Conservation (phyloP, 2,888 invertebrate species). For the Leucozona laternaria region DNA sequence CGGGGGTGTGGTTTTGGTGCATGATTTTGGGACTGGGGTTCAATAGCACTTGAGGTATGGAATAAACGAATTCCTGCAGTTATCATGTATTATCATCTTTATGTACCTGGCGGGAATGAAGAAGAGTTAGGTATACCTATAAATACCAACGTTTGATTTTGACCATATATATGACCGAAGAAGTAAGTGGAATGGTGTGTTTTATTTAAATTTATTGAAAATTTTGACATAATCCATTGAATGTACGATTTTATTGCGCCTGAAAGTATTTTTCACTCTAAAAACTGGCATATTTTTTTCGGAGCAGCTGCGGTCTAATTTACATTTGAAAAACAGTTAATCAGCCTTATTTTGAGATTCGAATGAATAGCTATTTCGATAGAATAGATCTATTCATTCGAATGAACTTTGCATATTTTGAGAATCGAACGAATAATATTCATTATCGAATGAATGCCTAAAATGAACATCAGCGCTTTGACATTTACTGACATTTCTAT, state of each 20-base stretch:
- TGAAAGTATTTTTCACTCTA: background rate
- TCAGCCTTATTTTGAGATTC: no score
- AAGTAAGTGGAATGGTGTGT: slow-evolving; percentile 28
- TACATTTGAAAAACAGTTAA: background rate
- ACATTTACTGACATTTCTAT: no score
- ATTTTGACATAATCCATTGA: slow-evolving; percentile 6
- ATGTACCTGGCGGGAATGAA: slow-evolving; percentile 34
- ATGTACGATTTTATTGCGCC: background rate
- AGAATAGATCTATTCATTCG: no score
- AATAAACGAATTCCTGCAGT: slow-evolving; percentile 56
- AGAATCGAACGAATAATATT: no score
- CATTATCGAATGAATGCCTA: no score
- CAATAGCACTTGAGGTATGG: slow-evolving; percentile 65
- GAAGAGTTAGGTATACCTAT: background rate
- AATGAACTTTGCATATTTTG: no score
- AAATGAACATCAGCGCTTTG: no score
- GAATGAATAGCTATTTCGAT: no score
- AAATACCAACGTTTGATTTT: background rate
- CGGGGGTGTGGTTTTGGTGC: slow-evolving; percentile 23
- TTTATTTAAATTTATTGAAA: slow-evolving; percentile 19
- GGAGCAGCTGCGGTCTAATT: background rate
- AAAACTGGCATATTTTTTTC: background rate
- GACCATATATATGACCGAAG: background rate
- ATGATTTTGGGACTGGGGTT: slow-evolving; percentile 28
- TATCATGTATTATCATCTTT: slow-evolving; percentile 50